Evolutionary conservation across 2,888 invertebrate genomes (phyloP).

Genomic region (Linnaemya vulpina): DNA sequence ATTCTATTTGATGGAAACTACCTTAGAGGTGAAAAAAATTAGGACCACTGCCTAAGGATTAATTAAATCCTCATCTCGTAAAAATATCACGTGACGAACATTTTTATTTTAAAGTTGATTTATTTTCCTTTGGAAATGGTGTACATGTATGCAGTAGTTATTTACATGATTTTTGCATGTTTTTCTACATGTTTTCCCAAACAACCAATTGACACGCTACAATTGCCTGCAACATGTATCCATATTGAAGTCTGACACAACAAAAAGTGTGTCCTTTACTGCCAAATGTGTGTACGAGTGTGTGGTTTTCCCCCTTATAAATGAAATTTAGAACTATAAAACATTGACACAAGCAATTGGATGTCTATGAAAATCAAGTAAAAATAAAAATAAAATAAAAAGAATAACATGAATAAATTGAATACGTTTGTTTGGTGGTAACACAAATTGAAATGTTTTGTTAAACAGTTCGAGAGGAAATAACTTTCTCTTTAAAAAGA

Average conservation of each 20-base stretch:
- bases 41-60: too few species aligned
- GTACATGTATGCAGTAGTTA: constrained; percentile 1
- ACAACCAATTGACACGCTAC: constrained; percentile 56
- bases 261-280: constrained; percentile 18
- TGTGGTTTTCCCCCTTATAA: neutral
- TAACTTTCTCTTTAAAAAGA: neutral
- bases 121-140: constrained; percentile 27
- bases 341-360: constrained; percentile 13
- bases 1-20: too few species aligned
- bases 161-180: constrained; percentile 35
- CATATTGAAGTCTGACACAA: constrained; percentile 48
- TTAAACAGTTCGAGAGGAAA: neutral
- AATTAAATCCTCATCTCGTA: too few species aligned
- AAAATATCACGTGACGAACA: too few species aligned
- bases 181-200: constrained; percentile 30
- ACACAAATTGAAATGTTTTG: neutral
- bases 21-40: too few species aligned
- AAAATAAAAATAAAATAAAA: neutral
- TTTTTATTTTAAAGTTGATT: too few species aligned
- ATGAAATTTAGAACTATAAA: neutral
- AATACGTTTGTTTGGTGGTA: neutral
- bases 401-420: neutral
- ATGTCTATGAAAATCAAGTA: constrained; percentile 1
- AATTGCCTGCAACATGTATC: constrained; percentile 47
- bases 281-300: neutral